Percentiles rank a stretch among this genome's conserved stretches.
Conservation (phyloP, 2,888 invertebrate genomes). For the Netelia fuscicornis region DNA sequence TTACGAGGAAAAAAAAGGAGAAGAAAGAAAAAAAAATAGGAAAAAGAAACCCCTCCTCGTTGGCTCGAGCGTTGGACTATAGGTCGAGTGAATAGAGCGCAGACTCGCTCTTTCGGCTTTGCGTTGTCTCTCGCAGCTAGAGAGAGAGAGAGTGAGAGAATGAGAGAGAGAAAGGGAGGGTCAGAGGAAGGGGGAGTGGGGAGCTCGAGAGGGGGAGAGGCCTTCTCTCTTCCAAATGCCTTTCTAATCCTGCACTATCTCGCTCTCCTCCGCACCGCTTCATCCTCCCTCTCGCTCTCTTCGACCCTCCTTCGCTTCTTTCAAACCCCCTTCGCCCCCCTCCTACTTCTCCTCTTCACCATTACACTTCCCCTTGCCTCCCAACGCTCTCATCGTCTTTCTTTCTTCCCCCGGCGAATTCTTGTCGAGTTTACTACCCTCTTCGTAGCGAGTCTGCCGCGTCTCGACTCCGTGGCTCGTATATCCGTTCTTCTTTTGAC, state of each 20-base stretch:
- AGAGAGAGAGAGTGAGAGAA: neutral
- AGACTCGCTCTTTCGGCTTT: conserved; percentile 20
- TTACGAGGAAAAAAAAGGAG: neutral
- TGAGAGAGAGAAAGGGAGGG: neutral
- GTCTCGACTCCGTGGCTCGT: conserved; percentile 22
- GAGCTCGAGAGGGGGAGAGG: neutral
- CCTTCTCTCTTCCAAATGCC: conserved; percentile 65
- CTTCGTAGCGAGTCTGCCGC: conserved; percentile 27
- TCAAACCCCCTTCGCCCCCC: conserved; percentile 45
- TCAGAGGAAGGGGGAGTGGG: neutral
- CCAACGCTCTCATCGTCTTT: conserved; percentile 30
- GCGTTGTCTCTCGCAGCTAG: neutral
- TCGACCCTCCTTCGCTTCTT: conserved; percentile 54
- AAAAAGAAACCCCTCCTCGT: neutral
- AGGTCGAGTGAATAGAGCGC: conserved; percentile 6
- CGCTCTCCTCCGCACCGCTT: conserved; percentile 69
- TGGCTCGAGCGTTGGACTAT: neutral
- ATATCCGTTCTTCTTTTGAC: conserved; percentile 49
- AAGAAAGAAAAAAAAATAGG: no score
- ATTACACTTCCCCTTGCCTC: conserved; percentile 10
- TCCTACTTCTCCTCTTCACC: conserved; percentile 1
- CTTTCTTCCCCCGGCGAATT: conserved; percentile 43
- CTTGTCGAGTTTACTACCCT: conserved; percentile 53
- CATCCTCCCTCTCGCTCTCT: conserved; percentile 68
- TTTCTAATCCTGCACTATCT: conserved; percentile 64